A percentile compares a stretch with the other conserved stretches of the same genome.
These are phyloP conservation scores for Bubo scandiacus DNA, from an alignment of 2,113 vertebrate genomes.

Conservation along the genomic window DNA sequence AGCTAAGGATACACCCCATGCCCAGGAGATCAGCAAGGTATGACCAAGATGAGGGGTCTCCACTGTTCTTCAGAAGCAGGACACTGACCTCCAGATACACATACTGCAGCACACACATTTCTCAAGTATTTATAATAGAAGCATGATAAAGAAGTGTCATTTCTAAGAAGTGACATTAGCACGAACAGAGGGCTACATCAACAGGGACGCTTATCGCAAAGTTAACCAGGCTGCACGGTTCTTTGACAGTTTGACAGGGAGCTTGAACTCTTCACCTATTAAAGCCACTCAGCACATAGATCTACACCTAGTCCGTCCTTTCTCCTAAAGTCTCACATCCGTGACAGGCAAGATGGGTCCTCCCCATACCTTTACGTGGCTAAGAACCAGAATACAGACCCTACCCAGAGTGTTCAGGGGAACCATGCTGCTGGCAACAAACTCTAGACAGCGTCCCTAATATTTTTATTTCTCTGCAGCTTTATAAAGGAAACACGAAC, in stretches of 20 bases:
- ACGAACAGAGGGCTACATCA: neutral
- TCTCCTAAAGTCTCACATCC: neutral
- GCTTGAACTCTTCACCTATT: neutral
- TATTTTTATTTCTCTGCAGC: neutral
- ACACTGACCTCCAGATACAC: fast-evolving
- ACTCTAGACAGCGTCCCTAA: fast-evolving
- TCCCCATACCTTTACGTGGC: fast-evolving
- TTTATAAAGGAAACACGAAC: fast-evolving
- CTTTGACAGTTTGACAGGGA: neutral
- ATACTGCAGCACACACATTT: fast-evolving
- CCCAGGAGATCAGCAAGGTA: neutral
- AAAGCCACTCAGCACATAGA: neutral
- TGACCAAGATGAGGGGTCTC: neutral
- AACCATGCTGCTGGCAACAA: neutral
- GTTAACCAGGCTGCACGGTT: neutral
- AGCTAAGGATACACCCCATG: neutral
- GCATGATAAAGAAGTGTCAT: neutral
- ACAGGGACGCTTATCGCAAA: fast-evolving
- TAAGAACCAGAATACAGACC: fast-evolving
- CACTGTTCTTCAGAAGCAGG: neutral
- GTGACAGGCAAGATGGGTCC: too few relatives aligned
- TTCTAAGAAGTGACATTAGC: neutral
- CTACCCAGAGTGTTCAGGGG: fast-evolving
- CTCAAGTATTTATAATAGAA: neutral
- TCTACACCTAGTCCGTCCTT: neutral